These are phyloP conservation scores for Galerucella pusilla DNA, from an alignment of 2,888 invertebrate species.

Conservation along the genomic window DNA sequence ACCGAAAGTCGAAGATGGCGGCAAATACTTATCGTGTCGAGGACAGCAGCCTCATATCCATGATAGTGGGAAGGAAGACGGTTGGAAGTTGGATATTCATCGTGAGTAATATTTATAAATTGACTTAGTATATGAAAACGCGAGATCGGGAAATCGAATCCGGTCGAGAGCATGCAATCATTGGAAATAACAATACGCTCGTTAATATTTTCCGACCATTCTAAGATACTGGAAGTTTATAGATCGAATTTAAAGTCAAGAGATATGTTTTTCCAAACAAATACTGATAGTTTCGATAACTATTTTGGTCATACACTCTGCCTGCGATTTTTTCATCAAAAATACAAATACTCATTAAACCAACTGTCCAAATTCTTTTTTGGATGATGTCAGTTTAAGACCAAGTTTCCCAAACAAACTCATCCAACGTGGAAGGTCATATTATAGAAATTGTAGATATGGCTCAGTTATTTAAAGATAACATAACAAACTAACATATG, in stretches of 20 bases:
- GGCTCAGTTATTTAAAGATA: too few species aligned
- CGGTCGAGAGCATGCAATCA: not conserved
- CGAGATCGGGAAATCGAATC: not conserved
- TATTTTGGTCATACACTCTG: too few species aligned
- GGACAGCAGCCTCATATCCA: slow-evolving; percentile 81
- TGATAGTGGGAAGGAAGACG: slow-evolving; percentile 81
- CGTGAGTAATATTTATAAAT: slow-evolving; percentile 73
- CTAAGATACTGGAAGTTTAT: not conserved
- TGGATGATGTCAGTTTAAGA: too few species aligned
- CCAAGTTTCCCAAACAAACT: too few species aligned
- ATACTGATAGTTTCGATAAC: too few species aligned
- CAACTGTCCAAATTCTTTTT: too few species aligned
- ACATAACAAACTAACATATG: too few species aligned
- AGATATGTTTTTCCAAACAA: not conserved
- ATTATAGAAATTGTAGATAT: too few species aligned
- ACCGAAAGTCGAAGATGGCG: slow-evolving; percentile 84
- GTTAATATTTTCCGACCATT: not conserved
- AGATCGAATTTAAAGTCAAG: not conserved
- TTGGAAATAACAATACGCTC: not conserved
- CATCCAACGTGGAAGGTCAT: too few species aligned
- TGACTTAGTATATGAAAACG: not conserved
- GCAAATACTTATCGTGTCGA: slow-evolving; percentile 79
- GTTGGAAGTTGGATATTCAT: slow-evolving; percentile 84
- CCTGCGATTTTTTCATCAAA: too few species aligned
- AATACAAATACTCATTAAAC: too few species aligned